Base-by-base conservation (phyloP, 1,140 invertebrate species). In the Ylistrum balloti region DNA sequence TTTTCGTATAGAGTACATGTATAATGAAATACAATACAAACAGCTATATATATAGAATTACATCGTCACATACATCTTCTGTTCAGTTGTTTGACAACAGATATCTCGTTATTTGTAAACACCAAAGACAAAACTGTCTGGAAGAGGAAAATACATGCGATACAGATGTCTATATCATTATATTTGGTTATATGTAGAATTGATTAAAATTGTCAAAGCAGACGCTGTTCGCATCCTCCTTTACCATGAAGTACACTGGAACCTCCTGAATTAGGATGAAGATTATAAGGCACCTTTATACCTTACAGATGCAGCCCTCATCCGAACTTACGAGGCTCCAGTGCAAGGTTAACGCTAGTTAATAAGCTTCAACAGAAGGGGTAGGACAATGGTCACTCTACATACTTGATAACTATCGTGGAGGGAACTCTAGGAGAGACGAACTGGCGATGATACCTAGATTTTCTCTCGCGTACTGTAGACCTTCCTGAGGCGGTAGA, bases 21-120 rank as follows among this genome's bases (percentile, higher is more conserved):
- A 38, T 38, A 38, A 5, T 38, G 35, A 13, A 38, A n/a, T n/a
- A n/a, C n/a, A n/a, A n/a, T n/a, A n/a, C n/a, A n/a, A 38, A 7
- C 35, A 38, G 35, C 56, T 74, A 74, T 74, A 28, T 74, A 74
- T 28, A 74, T 74, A 74, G 56, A 28, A 28, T 74, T 17, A 74
- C 56, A 74, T 74, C 22, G 56, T 28, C 56, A 74, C 56, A 74
- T 74, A n/a, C 56, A 74, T n/a, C 56, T 74, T 74, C 56, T 74
- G 56, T 74, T 74, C 28, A 28, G 56, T 74, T 74, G 28, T 28
- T 28, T 28, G 13, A 38, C 35, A 38, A 38, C 35, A 38, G 13
- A 38, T 7, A 38, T 7, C 35, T 7, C 35, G 5, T 38, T 38
- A 38, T 38, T n/a, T n/a, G n/a, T 17, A 48, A 17, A 48, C 45